These are phyloP conservation scores for Eueides isabella DNA, from an alignment of 1,140 invertebrate species.

Conservation along the genomic window DNA sequence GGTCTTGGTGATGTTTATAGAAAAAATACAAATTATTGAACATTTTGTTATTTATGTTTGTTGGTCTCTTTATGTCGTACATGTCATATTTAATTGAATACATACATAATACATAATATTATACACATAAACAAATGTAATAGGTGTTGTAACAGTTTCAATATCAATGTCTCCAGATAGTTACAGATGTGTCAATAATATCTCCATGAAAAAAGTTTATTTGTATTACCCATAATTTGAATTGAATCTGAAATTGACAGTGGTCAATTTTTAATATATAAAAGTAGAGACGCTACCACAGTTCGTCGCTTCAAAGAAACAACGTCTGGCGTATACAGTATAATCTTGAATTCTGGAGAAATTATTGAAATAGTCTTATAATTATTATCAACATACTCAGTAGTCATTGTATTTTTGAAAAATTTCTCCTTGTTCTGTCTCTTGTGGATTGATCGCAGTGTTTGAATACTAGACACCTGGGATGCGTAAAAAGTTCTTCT, in stretches of 20 bases:
- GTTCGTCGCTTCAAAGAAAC: too few species aligned
- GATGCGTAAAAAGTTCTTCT: not conserved
- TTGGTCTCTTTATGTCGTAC: not conserved
- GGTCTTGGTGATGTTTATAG: not conserved
- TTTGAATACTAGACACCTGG: not conserved
- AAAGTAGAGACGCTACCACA: not conserved
- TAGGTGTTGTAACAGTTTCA: conserved; percentile 23
- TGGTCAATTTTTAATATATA: not conserved
- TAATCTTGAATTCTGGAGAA: conserved; percentile 20
- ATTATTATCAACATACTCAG: conserved; percentile 27
- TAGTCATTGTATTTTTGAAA: conserved; percentile 29
- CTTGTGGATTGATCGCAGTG: not conserved
- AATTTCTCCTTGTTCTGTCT: conserved; percentile 36
- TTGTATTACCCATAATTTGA: too few species aligned
- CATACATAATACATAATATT: conserved; percentile 19
- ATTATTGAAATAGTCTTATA: conserved; percentile 36
- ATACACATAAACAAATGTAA: conserved; percentile 16
- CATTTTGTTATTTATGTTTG: not conserved
- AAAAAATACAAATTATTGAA: not conserved
- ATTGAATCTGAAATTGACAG: not conserved
- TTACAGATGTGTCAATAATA: conserved; percentile 31
- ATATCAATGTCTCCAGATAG: conserved; percentile 18
- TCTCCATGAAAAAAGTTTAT: conserved; percentile 28
- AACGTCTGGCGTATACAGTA: too few species aligned
- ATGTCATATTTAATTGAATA: conserved; percentile 16